Evolutionary conservation across 2,888 invertebrate species (phyloP).

Genomic region (Opisthograptis luteolata): DNA sequence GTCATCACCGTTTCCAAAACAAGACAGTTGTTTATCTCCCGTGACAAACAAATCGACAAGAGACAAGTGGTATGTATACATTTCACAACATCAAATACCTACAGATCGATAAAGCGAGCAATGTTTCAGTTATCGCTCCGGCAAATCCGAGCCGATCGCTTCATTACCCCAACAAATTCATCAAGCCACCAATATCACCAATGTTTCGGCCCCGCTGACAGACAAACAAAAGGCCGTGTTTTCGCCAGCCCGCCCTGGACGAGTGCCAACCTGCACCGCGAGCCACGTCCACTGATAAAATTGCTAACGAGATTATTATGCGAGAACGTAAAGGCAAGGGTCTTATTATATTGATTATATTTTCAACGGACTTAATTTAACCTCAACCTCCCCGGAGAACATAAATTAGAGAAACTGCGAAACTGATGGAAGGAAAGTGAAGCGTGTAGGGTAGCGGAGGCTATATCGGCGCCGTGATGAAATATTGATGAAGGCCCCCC

Average conservation of each 20-base stretch:
- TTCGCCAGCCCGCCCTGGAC: not conserved
- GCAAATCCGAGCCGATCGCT: constrained; percentile 1
- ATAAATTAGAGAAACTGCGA: too few species aligned
- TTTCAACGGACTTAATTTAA: too few species aligned
- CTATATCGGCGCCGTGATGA: constrained; percentile 60
- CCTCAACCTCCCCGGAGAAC: constrained; percentile 1
- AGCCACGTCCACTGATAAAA: constrained; percentile 12
- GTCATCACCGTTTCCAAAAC: too few species aligned
- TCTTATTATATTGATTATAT: too few species aligned
- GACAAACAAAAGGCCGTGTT: constrained; percentile 11
- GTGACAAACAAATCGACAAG: too few species aligned
- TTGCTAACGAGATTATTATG: constrained; percentile 14
- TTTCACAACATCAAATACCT: too few species aligned
- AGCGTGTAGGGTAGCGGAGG: constrained; percentile 36
- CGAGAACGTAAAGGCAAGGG: not conserved
- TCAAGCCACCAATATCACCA: not conserved
- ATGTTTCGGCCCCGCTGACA: constrained; percentile 10
- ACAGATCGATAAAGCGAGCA: too few species aligned
- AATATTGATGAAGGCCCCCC: constrained; percentile 63
- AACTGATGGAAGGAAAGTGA: constrained; percentile 38
- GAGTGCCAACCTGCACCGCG: constrained; percentile 4
- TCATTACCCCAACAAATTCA: constrained; percentile 8
- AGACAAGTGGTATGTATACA: not conserved
- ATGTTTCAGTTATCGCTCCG: not conserved
- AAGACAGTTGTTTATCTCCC: too few species aligned